A percentile compares a stretch with the other conserved stretches of the same genome.
Conservation (phyloP, 2,888 invertebrate species). For the Formica aserva region DNA sequence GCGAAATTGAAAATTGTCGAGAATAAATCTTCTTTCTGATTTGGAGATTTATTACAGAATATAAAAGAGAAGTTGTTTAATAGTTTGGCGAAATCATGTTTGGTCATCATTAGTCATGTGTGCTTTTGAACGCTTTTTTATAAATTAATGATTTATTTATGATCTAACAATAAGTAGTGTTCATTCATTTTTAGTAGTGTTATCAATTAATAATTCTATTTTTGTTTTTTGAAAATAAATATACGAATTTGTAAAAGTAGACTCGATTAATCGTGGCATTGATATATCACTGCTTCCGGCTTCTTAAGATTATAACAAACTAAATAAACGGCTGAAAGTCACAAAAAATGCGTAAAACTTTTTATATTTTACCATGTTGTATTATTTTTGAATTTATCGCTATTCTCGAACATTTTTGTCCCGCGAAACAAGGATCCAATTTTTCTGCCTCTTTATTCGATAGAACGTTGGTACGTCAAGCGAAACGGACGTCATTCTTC, state of each 20-base stretch:
- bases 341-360: not conserved
- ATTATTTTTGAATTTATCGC: not conserved
- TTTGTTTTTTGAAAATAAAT: not conserved
- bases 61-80: not conserved
- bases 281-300: not conserved
- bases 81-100: not conserved
- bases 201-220: not conserved
- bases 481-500: constrained; percentile 42
- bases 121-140: not conserved
- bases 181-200: not conserved
- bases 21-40: not conserved
- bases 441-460: constrained; percentile 14
- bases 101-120: not conserved
- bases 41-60: not conserved
- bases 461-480: constrained; percentile 10
- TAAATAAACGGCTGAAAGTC: not conserved
- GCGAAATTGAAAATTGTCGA: not conserved
- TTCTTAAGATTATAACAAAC: not conserved
- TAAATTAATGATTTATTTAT: not conserved
- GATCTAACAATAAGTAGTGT: not conserved
- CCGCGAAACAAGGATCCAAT: constrained; percentile 2
- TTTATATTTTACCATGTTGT: not conserved
- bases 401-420: not conserved
- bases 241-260: no score
- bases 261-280: not conserved